These are phyloP conservation scores for Scolanthus callimorphus DNA, from an alignment of 92 coral and sea anemone species.

Conservation along the genomic window DNA sequence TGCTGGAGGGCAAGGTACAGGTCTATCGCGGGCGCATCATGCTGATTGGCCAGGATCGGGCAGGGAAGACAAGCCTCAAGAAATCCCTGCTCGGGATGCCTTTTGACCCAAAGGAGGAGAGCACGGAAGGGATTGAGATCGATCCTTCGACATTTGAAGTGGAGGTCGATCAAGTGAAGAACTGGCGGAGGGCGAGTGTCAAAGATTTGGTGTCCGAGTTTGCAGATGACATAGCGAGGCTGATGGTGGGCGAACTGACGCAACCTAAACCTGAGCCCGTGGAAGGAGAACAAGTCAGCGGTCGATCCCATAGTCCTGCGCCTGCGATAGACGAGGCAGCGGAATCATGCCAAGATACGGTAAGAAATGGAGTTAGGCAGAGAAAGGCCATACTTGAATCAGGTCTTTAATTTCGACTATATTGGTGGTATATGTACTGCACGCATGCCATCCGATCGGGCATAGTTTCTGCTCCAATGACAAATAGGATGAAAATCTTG, in stretches of 20 bases:
- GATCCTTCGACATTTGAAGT: slow-evolving; percentile 75
- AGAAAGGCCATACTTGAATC: too few species aligned
- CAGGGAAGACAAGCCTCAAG: slow-evolving; percentile 92
- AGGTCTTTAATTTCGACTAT: too few species aligned
- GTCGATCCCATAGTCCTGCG: too few species aligned
- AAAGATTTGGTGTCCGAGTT: slow-evolving; percentile 49
- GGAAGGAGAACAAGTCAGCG: too few species aligned
- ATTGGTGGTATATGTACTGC: too few species aligned
- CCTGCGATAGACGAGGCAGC: not conserved
- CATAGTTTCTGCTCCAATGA: too few species aligned
- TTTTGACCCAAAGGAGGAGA: slow-evolving; percentile 64
- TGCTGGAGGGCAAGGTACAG: slow-evolving; percentile 46
- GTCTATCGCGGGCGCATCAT: slow-evolving; percentile 83
- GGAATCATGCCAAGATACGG: not conserved
- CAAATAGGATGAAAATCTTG: too few species aligned
- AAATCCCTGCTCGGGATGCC: slow-evolving; percentile 74
- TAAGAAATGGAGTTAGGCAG: not conserved
- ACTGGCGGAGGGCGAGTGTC: slow-evolving; percentile 64
- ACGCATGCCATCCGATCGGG: too few species aligned
- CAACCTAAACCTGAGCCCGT: slow-evolving; percentile 9
- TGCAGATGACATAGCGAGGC: slow-evolving; percentile 60
- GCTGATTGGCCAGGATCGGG: slow-evolving; percentile 90
- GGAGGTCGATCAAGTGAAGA: slow-evolving; percentile 58
- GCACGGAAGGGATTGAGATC: slow-evolving; percentile 78
- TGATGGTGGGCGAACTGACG: slow-evolving; percentile 57